Evolutionary conservation across 2,797 vertebrate species (phyloP).

Genomic region (Esox lucius): DNA sequence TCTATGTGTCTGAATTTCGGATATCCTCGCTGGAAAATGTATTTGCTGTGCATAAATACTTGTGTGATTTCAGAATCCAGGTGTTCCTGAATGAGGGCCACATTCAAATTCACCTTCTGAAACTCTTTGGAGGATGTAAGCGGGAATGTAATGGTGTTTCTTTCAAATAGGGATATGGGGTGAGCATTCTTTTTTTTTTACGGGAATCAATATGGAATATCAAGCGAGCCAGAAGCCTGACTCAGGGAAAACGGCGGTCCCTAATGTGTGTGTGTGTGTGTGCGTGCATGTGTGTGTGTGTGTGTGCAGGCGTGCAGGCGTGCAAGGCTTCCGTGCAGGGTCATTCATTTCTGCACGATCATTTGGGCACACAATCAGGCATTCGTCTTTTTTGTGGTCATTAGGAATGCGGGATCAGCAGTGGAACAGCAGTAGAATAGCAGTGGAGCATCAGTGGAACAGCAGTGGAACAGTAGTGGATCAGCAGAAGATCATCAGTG

Average conservation of each 20-base stretch:
- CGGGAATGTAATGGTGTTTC: constrained; percentile 49
- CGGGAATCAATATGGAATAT: constrained; percentile 65
- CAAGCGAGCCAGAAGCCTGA: constrained; percentile 68
- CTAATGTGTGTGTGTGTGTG: not conserved
- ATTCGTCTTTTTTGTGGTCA: constrained; percentile 9
- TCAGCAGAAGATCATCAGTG: too few relatives aligned
- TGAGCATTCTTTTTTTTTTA: constrained; percentile 62
- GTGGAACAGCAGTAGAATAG: not conserved
- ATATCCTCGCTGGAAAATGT: not conserved
- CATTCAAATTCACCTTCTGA: constrained; percentile 50
- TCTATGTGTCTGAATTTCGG: too few relatives aligned
- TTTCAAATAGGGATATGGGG: constrained; percentile 53
- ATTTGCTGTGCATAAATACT: not conserved
- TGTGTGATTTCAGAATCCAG: constrained; percentile 30
- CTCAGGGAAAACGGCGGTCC: constrained; percentile 57
- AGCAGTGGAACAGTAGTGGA: too few relatives aligned
- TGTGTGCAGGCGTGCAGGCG: too few relatives aligned
- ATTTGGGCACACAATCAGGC: not conserved
- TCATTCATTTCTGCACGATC: not conserved
- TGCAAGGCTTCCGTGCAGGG: too few relatives aligned
- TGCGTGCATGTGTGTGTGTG: too few relatives aligned
- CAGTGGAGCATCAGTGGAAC: too few relatives aligned
- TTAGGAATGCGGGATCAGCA: not conserved
- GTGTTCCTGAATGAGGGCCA: constrained; percentile 40
- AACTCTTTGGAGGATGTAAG: constrained; percentile 62